Conservation (phyloP, 2,888 invertebrate species). For the Platycheirus rosarum region DNA sequence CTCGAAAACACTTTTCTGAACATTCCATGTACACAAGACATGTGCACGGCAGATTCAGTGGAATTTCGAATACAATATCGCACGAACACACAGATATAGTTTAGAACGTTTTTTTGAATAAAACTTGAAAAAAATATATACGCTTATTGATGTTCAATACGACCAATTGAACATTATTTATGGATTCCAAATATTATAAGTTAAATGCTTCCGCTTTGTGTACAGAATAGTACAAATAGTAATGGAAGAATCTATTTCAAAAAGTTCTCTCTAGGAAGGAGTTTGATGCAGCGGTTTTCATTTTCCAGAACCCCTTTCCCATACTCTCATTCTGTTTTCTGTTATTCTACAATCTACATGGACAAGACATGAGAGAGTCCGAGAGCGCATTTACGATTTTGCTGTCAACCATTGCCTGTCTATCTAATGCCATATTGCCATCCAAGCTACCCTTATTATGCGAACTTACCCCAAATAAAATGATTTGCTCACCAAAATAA, state of each 20-base stretch:
- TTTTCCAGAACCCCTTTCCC: background rate
- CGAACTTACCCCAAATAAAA: constrained; percentile 10
- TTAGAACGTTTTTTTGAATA: no score
- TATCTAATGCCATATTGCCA: background rate
- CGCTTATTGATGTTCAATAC: no score
- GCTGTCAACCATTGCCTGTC: constrained; percentile 31
- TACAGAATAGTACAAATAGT: constrained; percentile 60
- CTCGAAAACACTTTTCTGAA: constrained; percentile 64
- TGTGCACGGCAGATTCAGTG: constrained; percentile 52
- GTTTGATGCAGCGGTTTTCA: constrained; percentile 55
- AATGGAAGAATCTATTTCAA: constrained; percentile 51
- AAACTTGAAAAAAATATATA: background rate
- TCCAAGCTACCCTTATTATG: constrained; percentile 46
- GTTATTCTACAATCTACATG: background rate
- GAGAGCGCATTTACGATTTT: constrained; percentile 45
- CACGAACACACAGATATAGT: no score
- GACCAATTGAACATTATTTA: background rate
- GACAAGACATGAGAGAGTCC: constrained; percentile 6
- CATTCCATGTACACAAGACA: constrained; percentile 60
- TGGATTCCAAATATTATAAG: background rate
- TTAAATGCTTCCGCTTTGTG: constrained; percentile 46
- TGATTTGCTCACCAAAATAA: constrained; percentile 54
- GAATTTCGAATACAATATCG: constrained; percentile 34
- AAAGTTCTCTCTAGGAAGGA: constrained; percentile 55
- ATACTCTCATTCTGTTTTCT: no score